Conservation (phyloP, 2,888 invertebrate genomes). For the Cartodere bifasciata region DNA sequence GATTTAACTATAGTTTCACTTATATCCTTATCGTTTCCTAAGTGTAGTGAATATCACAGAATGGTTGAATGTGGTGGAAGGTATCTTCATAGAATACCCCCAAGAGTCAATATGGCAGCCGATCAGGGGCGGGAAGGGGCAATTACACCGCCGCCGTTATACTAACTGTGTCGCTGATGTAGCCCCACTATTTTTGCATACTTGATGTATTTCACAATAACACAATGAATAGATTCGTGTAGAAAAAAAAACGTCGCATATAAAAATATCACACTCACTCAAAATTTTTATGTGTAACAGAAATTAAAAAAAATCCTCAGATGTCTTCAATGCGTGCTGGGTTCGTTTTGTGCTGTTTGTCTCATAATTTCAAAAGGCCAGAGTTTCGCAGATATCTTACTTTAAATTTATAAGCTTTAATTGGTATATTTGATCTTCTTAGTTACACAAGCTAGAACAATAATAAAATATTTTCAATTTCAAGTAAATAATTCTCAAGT, state of each 20-base stretch:
- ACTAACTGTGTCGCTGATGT: too few species aligned
- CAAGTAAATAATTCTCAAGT: too few species aligned
- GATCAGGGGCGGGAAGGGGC: too few species aligned
- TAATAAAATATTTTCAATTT: constrained; percentile 24
- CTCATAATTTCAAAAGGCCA: constrained; percentile 34
- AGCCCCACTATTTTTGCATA: too few species aligned
- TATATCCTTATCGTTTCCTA: constrained; percentile 34
- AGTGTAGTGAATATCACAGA: constrained; percentile 48
- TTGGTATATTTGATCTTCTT: constrained; percentile 37
- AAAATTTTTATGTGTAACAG: constrained; percentile 33
- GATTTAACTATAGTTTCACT: constrained; percentile 24
- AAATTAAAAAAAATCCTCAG: constrained; percentile 55
- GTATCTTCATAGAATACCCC: constrained; percentile 25
- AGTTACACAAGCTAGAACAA: constrained; percentile 55
- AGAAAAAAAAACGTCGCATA: too few species aligned
- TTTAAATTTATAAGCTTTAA: constrained; percentile 36
- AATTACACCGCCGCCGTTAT: too few species aligned
- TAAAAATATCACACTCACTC: constrained; percentile 37
- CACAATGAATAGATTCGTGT: too few species aligned
- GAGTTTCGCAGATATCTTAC: constrained; percentile 36
- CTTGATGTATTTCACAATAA: too few species aligned
- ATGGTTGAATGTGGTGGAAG: constrained; percentile 46
- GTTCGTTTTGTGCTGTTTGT: constrained; percentile 52
- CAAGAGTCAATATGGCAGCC: constrained; percentile 31
- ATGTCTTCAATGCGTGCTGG: constrained; percentile 85